Percentiles rank a stretch among this genome's conserved stretches.
Conservation (phyloP, 2,888 invertebrate genomes). For the Acanthococcus lagerstroemiae region DNA sequence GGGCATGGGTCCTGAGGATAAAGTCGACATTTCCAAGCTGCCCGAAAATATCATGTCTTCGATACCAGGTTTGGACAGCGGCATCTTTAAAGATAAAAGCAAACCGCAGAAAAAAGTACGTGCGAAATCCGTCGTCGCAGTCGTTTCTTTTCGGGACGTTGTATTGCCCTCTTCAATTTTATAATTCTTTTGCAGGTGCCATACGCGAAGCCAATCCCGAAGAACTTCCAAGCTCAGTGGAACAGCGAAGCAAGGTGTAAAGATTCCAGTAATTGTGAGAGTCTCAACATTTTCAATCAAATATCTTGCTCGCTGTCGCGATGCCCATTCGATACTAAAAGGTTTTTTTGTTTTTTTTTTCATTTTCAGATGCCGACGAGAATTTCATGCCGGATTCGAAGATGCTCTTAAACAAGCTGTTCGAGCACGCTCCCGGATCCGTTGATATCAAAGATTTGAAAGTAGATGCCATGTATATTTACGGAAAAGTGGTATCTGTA, state of each 20-base stretch:
- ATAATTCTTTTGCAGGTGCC: conserved; percentile 52
- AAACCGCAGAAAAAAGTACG: conserved; percentile 42
- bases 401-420: conserved; percentile 10
- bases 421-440: conserved; percentile 19
- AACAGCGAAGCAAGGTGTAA: conserved; percentile 12
- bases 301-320: background rate
- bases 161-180: background rate
- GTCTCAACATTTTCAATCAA: background rate
- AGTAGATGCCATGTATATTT: conserved; percentile 14
- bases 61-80: conserved; percentile 81
- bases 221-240: conserved; percentile 96
- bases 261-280: background rate
- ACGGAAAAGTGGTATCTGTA: conserved; percentile 9
- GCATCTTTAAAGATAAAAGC: conserved; percentile 52
- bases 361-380: conserved; percentile 16
- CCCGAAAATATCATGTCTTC: conserved; percentile 44
- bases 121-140: background rate
- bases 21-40: conserved; percentile 41
- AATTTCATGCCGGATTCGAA: conserved; percentile 13
- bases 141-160: background rate
- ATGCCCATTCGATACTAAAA: background rate
- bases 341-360: background rate
- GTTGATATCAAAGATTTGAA: conserved; percentile 18
- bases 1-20: conserved; percentile 97
- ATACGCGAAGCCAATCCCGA: conserved; percentile 90